Evolutionary conservation across 2,888 invertebrate genomes (phyloP), one percentile per base, ranked within the genome.

Genomic region (Athrips mouffetella): DNA sequence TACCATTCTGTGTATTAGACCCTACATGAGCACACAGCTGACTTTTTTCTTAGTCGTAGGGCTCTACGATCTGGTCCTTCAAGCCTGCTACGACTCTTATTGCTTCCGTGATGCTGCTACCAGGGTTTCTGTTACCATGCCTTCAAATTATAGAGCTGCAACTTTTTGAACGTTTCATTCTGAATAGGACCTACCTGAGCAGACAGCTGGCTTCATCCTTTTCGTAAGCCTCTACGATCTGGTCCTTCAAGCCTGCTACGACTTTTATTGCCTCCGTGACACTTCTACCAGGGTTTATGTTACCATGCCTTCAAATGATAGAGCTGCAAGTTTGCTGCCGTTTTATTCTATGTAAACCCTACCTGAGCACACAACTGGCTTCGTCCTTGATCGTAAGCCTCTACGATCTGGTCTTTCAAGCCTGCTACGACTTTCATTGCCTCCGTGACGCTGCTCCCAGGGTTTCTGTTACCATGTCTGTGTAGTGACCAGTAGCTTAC

Each of bases 401-500:
- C 76, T 0, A 93, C 63, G 53, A 95, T 91, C 58, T 91, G 89
- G 35, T 91, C 89, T 46, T 82, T 89, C 4, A 94, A 73, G 7
- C 80, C 80, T 0, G 89, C 82, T 8, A 94, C 74, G n/a, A 80
- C 67, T 23, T 83, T 78, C 48, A 94, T 87, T 13, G 76, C 78
- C 2, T 66, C 60, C 0, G 93, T 91, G 27, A 88, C 89, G 3
- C 73, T 72, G n/a, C 59, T 64, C 0, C 89, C 84, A 0, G 94
- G 93, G 60, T 92, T 88, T 44, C 92, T 85, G 31, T 94, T 92
- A 3, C 94, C 94, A 60, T 94, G 93, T 1, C 94, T 87, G 53
- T 90, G 89, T 10, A 93, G 62, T 37, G 92, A 89, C 94, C 95
- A 95, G 29, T 94, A 79, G 65, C 93, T 93, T 0, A 91, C 79